Conservation (phyloP, 2,888 invertebrate species). For the Zeuzera pyrina region DNA sequence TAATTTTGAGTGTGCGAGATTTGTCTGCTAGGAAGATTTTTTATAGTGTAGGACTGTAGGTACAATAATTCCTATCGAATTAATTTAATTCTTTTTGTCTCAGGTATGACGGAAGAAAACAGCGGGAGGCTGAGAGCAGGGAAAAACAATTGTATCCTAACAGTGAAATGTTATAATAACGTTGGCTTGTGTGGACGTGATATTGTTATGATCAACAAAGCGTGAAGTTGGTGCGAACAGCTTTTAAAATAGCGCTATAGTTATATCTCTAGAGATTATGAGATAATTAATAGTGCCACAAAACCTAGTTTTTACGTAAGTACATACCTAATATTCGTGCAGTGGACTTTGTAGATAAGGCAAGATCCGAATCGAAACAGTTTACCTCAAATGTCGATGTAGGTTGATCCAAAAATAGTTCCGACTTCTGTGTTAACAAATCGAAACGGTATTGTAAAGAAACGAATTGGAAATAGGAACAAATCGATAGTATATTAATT, state of each 20-base stretch:
- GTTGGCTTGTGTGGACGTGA: constrained; percentile 18
- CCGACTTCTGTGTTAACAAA: background rate
- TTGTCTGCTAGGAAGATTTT: too few relatives aligned
- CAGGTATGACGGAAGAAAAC: constrained; percentile 43
- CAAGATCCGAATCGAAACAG: constrained; percentile 5
- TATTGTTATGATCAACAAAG: constrained; percentile 21
- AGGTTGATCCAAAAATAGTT: constrained; percentile 1
- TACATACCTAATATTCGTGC: too few relatives aligned
- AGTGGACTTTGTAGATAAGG: constrained; percentile 27
- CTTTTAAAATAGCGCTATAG: constrained; percentile 8
- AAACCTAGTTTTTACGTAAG: constrained; percentile 35
- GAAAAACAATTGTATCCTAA: constrained; percentile 17
- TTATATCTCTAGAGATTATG: constrained; percentile 12
- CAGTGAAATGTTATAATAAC: constrained; percentile 17
- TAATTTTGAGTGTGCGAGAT: too few relatives aligned
- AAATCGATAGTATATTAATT: too few relatives aligned
- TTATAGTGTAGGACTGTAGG: too few relatives aligned
- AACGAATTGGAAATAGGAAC: too few relatives aligned
- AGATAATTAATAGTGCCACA: constrained; percentile 31
- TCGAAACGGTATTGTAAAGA: background rate
- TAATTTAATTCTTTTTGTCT: constrained; percentile 41
- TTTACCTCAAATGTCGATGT: constrained; percentile 1
- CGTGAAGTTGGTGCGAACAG: constrained; percentile 7
- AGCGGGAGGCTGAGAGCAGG: constrained; percentile 37
- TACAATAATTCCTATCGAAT: too few relatives aligned